Percentiles rank a stretch among this genome's conserved stretches.
These are phyloP conservation scores for Plestiodon gilberti DNA, from an alignment of 2,113 vertebrate species.

Conservation along the genomic window DNA sequence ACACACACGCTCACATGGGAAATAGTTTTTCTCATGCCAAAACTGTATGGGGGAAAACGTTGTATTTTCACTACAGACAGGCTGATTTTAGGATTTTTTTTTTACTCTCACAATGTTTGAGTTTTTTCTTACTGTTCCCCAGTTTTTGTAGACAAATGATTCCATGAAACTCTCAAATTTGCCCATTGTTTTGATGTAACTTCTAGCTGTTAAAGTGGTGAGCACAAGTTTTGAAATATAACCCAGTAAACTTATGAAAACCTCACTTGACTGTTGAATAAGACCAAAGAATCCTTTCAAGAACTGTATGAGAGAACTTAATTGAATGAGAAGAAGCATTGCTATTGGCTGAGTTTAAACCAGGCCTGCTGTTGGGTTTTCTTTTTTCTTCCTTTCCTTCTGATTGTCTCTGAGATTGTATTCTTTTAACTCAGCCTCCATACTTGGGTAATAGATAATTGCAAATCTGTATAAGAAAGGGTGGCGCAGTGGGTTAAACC, in stretches of 20 bases:
- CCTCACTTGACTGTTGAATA: background rate
- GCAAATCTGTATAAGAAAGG: background rate
- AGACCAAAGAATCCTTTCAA: background rate
- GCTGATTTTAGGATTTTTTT: background rate
- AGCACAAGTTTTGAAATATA: background rate
- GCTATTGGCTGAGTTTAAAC: background rate
- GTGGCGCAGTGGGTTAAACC: too few species aligned
- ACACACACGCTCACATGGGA: too few species aligned
- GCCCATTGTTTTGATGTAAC: background rate
- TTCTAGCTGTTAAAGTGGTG: background rate
- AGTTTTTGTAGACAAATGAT: background rate
- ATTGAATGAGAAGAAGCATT: background rate
- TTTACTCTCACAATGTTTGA: background rate
- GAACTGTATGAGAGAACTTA: background rate
- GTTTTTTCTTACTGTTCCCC: background rate
- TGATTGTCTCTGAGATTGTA: background rate
- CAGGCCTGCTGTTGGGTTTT: background rate
- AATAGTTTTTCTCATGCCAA: constrained; percentile 10
- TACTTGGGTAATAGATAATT: background rate
- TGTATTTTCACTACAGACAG: background rate
- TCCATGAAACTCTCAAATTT: background rate
- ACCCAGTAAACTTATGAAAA: background rate
- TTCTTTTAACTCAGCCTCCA: background rate
- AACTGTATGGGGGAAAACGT: background rate
- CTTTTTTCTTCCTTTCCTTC: background rate